Evolutionary conservation across 2,113 vertebrate genomes (phyloP).

Genomic region (Dasyprocta punctata): DNA sequence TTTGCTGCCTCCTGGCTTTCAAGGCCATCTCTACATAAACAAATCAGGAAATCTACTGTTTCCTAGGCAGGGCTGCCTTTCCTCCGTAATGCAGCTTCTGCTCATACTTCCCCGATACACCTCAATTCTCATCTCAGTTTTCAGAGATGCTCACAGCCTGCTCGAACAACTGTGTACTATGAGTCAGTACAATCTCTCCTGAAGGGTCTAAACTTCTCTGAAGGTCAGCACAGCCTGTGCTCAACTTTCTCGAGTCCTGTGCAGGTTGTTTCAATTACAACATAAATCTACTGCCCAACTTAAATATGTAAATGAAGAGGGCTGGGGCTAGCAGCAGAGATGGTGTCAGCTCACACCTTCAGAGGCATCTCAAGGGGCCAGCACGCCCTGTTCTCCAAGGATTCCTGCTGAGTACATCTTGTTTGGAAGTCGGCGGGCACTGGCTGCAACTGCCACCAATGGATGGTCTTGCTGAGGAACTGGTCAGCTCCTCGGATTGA

Average conservation of each 20-base stretch:
- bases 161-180: accelerated
- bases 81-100: neutral
- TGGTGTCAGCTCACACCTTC: neutral
- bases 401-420: accelerated
- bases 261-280: neutral
- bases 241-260: neutral
- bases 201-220: neutral
- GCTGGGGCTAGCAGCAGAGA: neutral
- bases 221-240: neutral
- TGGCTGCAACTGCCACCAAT: too few relatives aligned
- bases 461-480: neutral
- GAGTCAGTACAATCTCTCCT: too few relatives aligned
- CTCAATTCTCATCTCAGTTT: neutral
- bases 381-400: accelerated
- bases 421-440: too few relatives aligned
- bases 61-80: neutral
- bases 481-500: neutral
- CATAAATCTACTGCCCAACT: neutral
- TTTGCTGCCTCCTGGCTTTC: neutral
- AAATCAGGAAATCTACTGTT: neutral
- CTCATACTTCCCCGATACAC: neutral
- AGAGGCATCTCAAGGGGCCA: neutral
- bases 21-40: neutral
- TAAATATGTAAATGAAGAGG: neutral
- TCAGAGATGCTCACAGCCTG: neutral